Percentiles rank a stretch among this genome's conserved stretches.
Evolutionary conservation across 1,140 invertebrate genomes (phyloP).

Genomic region (Papilio machaon): DNA sequence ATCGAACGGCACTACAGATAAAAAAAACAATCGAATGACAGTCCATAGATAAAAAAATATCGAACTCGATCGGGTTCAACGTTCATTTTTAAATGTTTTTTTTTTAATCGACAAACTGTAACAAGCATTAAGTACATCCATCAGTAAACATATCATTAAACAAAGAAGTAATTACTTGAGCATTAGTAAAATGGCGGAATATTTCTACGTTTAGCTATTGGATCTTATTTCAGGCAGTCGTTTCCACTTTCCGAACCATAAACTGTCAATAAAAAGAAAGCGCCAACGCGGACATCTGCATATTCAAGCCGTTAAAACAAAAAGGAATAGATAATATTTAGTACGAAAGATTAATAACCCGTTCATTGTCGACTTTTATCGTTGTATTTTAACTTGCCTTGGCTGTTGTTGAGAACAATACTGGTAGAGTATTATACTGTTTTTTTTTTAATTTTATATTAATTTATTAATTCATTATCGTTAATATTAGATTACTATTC

Average conservation of each 20-base stretch:
- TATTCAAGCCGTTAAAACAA: constrained; percentile 73
- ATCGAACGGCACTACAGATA: constrained; percentile 71
- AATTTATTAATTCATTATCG: too few species aligned
- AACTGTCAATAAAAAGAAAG: constrained; percentile 78
- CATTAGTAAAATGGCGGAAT: constrained; percentile 37
- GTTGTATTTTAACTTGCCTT: constrained; percentile 41
- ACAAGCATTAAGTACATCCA: too few species aligned
- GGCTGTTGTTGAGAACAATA: not conserved
- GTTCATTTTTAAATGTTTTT: not conserved
- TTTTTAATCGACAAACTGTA: too few species aligned
- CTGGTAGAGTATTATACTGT: not conserved
- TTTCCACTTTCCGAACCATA: constrained; percentile 77
- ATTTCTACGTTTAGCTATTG: constrained; percentile 53
- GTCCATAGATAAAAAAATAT: constrained; percentile 11
- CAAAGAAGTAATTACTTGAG: constrained; percentile 43
- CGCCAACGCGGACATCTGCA: constrained; percentile 72
- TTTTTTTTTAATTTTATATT: too few species aligned
- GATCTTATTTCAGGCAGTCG: constrained; percentile 59
- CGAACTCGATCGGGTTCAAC: not conserved
- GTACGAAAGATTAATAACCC: constrained; percentile 73
- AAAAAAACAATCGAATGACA: constrained; percentile 39
- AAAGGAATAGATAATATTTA: constrained; percentile 64
- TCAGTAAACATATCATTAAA: constrained; percentile 29
- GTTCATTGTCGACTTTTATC: constrained; percentile 60
- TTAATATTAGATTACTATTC: too few species aligned